A percentile compares a stretch with the other conserved stretches of the same genome.
Evolutionary conservation across 2,888 invertebrate genomes (phyloP).

Genomic region (Plebejus anna): DNA sequence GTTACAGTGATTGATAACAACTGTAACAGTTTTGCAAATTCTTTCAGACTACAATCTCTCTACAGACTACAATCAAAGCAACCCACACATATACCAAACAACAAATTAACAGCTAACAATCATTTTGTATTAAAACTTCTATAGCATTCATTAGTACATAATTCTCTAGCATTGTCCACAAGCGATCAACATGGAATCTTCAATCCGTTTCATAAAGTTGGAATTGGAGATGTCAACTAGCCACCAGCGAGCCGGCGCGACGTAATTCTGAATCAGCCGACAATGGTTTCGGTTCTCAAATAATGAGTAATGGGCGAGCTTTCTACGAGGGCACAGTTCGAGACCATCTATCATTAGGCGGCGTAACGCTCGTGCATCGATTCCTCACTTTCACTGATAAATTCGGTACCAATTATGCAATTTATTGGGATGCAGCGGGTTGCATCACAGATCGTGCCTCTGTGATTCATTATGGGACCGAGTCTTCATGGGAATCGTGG

Average conservation of each 20-base stretch:
- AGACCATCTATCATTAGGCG: conserved; percentile 62
- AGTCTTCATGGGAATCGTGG: conserved; percentile 30
- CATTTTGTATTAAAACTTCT: neutral
- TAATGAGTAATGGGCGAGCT: conserved; percentile 59
- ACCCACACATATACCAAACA: neutral
- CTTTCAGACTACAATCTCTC: too few relatives aligned
- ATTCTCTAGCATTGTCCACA: neutral
- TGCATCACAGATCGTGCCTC: conserved; percentile 45
- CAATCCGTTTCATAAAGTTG: neutral
- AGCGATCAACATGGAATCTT: neutral
- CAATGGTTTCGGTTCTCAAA: conserved; percentile 58
- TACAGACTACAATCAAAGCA: neutral
- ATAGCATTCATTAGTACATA: neutral
- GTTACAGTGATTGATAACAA: too few relatives aligned
- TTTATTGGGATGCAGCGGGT: conserved; percentile 48
- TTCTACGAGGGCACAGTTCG: conserved; percentile 55
- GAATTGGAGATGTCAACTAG: neutral
- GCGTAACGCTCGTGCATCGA: conserved; percentile 60
- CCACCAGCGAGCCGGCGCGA: neutral
- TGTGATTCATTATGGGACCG: conserved; percentile 19
- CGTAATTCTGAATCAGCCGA: conserved; percentile 60
- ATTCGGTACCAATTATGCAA: conserved; percentile 67
- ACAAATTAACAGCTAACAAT: neutral
- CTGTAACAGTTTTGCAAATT: too few relatives aligned
- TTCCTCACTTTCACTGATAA: conserved; percentile 72